Conservation (phyloP, 2,113 vertebrate genomes). For the Tragelaphus imberbis region DNA sequence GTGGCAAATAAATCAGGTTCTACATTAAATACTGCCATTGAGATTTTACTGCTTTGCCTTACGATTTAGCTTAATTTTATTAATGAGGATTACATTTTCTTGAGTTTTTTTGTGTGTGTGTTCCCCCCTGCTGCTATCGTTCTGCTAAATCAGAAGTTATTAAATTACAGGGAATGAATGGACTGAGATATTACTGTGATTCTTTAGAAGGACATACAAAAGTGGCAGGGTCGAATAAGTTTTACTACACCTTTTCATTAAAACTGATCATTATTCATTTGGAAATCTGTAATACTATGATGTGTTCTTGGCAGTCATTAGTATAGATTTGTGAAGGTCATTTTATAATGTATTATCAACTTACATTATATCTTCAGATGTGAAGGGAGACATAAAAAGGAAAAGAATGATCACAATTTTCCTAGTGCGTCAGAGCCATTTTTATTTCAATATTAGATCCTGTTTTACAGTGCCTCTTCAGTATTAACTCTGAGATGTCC, state of each 20-base stretch:
- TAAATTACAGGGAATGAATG: not conserved
- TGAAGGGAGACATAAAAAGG: conserved; percentile 45
- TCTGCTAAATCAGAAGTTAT: conserved; percentile 4
- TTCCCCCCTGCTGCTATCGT: not conserved
- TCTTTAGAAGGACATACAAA: conserved; percentile 9
- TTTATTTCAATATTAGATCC: conserved; percentile 12
- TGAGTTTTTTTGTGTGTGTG: not conserved
- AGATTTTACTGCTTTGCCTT: conserved; percentile 18
- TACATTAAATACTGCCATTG: not conserved
- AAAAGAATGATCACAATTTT: conserved; percentile 31
- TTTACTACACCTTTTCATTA: conserved; percentile 26
- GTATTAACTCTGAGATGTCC: conserved; percentile 22
- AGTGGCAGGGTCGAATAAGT: not conserved
- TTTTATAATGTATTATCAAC: conserved; percentile 31
- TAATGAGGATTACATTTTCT: not conserved
- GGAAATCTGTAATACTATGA: conserved; percentile 4
- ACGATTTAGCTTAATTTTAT: conserved; percentile 40
- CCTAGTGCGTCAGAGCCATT: not conserved
- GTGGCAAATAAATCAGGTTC: not conserved
- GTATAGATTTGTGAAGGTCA: conserved; percentile 60
- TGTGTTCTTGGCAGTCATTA: conserved; percentile 2
- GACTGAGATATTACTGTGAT: not conserved
- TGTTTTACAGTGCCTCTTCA: not conserved
- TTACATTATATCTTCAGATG: conserved; percentile 33
- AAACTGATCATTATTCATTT: conserved; percentile 46